Percentiles rank a stretch among this genome's conserved stretches.
These are phyloP conservation scores for Prosapia bicincta DNA, from an alignment of 2,888 invertebrate species.

Conservation along the genomic window DNA sequence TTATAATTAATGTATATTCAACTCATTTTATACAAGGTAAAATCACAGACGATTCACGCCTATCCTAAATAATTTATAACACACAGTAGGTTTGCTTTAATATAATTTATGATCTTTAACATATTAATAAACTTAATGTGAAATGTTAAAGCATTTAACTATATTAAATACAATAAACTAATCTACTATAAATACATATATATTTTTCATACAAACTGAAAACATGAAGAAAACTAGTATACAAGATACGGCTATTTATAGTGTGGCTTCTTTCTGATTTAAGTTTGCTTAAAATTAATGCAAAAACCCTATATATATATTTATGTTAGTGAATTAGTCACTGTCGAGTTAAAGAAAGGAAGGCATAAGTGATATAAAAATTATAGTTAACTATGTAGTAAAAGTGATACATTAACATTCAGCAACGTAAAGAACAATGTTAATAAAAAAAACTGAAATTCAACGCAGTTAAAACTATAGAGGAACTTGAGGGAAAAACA, in stretches of 20 bases:
- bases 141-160: not conserved
- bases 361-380: too few relatives aligned
- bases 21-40: not conserved
- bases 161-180: too few relatives aligned
- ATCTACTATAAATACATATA: too few relatives aligned
- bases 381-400: too few relatives aligned
- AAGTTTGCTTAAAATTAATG: too few relatives aligned
- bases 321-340: not conserved
- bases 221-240: too few relatives aligned
- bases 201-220: too few relatives aligned
- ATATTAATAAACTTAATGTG: not conserved
- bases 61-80: constrained; percentile 1
- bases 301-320: not conserved
- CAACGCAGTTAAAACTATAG: not conserved
- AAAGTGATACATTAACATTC: too few relatives aligned
- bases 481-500: not conserved
- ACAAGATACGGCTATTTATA: too few relatives aligned
- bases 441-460: not conserved
- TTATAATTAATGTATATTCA: not conserved
- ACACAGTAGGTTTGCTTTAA: not conserved
- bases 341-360: not conserved
- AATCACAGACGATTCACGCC: not conserved
- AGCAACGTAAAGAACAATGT: too few relatives aligned
- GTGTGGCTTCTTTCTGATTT: too few relatives aligned
- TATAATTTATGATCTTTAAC: not conserved